phyloP scores from a whole-genome alignment of 2,113 vertebrate genomes.

The Bettongia penicillata region DNA sequence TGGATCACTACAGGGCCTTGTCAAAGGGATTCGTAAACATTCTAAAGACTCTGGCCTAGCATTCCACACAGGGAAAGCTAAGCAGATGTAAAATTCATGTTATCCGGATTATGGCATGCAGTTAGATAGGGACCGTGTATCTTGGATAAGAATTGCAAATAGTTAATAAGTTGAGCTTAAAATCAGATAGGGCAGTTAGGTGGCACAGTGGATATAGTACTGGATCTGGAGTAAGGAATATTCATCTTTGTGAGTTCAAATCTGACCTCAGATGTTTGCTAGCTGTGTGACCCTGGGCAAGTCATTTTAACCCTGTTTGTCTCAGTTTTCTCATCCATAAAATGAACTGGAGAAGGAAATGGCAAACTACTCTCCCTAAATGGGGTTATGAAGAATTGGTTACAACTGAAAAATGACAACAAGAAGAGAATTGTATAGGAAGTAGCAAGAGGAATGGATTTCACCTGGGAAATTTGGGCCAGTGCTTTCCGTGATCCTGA shows the following conservation, averaged over 20 bases:
- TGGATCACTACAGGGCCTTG: not conserved
- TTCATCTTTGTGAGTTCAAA: not conserved
- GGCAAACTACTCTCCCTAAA: not conserved
- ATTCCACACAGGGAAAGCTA: not conserved
- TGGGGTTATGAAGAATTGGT: not conserved
- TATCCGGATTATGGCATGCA: not conserved
- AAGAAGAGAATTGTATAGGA: not conserved
- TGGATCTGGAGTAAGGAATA: not conserved
- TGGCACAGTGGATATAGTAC: not conserved
- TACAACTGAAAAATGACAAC: not conserved
- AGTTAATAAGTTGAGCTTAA: not conserved
- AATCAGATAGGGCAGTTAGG: not conserved
- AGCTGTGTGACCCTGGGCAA: not conserved
- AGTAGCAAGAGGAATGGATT: not conserved
- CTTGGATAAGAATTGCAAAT: not conserved
- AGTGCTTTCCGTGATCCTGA: not conserved
- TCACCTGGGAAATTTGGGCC: not conserved
- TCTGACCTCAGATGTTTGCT: not conserved
- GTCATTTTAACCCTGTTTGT: not conserved
- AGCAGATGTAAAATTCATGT: not conserved
- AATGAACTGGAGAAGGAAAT: not conserved
- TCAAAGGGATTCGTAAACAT: not conserved
- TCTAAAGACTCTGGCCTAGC: not conserved
- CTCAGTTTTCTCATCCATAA: not conserved
- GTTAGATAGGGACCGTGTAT: not conserved